Conservation (phyloP, 2,888 invertebrate species). For the Euplagia quadripunctaria region DNA sequence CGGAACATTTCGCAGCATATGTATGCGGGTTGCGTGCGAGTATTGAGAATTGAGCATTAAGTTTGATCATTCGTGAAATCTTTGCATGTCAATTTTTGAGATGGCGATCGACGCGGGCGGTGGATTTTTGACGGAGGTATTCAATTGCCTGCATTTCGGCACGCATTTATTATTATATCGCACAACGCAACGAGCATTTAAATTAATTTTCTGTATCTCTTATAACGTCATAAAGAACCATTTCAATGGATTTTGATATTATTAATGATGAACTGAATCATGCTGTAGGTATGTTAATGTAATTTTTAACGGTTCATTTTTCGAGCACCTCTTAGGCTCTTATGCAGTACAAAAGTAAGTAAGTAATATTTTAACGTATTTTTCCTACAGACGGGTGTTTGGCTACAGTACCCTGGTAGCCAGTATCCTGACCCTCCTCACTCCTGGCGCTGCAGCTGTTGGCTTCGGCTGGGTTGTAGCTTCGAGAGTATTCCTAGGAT, state of each 20-base stretch:
- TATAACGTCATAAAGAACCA: too few relatives aligned
- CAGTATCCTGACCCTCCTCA: slow-evolving; percentile 93
- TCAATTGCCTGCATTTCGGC: slow-evolving; percentile 26
- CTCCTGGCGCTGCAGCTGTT: slow-evolving; percentile 91
- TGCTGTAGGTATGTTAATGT: background rate
- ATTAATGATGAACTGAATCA: background rate
- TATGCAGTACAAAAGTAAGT: background rate
- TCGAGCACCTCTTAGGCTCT: background rate
- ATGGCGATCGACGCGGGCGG: slow-evolving; percentile 48
- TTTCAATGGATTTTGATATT: background rate
- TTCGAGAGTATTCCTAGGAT: slow-evolving; percentile 91
- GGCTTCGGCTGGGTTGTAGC: slow-evolving; percentile 91
- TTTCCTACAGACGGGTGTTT: slow-evolving; percentile 89
- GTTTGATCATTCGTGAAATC: slow-evolving; percentile 56
- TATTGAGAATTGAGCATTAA: slow-evolving; percentile 36
- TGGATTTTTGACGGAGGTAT: slow-evolving; percentile 47
- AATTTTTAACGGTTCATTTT: background rate
- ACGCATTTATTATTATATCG: slow-evolving; percentile 2
- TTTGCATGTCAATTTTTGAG: slow-evolving; percentile 52
- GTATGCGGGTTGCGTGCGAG: slow-evolving; percentile 40
- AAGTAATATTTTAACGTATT: slow-evolving; percentile 16
- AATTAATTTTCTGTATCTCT: background rate
- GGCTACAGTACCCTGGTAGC: slow-evolving; percentile 95
- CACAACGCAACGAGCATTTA: background rate
- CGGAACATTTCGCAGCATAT: slow-evolving; percentile 48